Conservation (phyloP, 2,797 vertebrate genomes). For the Australoheros facetus region DNA sequence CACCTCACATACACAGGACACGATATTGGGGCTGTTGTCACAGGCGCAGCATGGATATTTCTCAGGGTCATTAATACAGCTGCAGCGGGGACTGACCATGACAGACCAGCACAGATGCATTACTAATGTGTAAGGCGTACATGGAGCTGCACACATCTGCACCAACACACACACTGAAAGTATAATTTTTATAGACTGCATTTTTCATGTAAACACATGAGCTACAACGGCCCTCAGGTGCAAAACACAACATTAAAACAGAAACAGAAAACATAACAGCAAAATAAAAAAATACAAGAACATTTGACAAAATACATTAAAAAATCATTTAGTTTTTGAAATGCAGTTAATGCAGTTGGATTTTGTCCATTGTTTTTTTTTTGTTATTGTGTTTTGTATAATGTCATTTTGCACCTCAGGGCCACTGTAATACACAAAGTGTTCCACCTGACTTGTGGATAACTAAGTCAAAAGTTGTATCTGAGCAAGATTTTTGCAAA, state of each 20-base stretch:
- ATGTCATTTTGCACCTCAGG: neutral
- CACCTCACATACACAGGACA: slow-evolving; percentile 60
- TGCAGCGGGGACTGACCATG: slow-evolving; percentile 22
- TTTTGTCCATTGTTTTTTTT: neutral
- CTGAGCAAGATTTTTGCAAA: neutral
- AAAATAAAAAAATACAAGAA: neutral
- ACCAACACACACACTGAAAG: neutral
- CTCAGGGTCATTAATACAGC: slow-evolving; percentile 63
- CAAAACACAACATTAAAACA: neutral
- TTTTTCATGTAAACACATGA: slow-evolving; percentile 12
- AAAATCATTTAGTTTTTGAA: neutral
- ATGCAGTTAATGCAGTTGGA: neutral
- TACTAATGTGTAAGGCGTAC: slow-evolving; percentile 7
- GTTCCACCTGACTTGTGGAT: neutral
- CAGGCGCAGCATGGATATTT: slow-evolving; percentile 49
- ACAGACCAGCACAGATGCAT: slow-evolving; percentile 27
- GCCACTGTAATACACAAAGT: neutral
- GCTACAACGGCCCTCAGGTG: neutral
- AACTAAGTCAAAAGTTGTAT: neutral
- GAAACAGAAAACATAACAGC: neutral
- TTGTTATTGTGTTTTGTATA: neutral
- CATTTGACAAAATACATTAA: neutral
- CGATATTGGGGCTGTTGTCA: slow-evolving; percentile 58
- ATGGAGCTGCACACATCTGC: neutral
- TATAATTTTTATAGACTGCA: neutral